Percentiles rank a stretch among this genome's conserved stretches.
Evolutionary conservation across 2,888 invertebrate species (phyloP).

Genomic region (Cosmia trapezina): DNA sequence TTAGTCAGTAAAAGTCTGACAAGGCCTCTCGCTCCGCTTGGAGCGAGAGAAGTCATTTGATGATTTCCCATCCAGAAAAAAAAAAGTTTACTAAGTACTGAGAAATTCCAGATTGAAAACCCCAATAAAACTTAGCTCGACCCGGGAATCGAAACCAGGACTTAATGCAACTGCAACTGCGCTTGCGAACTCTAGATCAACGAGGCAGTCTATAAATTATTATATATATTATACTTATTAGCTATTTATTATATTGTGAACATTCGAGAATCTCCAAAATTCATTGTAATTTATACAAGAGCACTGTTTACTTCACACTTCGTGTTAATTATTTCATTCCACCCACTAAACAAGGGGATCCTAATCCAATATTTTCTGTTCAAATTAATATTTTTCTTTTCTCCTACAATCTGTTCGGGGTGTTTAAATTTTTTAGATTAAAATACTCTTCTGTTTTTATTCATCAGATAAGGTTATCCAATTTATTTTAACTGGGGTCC

Average conservation of each 20-base stretch:
- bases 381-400: conserved; percentile 30
- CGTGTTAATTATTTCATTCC: conserved; percentile 36
- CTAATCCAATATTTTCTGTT: conserved; percentile 22
- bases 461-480: conserved; percentile 54
- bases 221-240: no score
- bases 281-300: conserved; percentile 4
- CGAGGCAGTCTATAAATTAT: no score
- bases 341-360: conserved; percentile 4
- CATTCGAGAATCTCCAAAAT: background rate
- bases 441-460: conserved; percentile 35
- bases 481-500: conserved; percentile 60
- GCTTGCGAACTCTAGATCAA: no score
- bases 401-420: background rate
- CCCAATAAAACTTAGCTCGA: no score
- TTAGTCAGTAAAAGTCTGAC: no score
- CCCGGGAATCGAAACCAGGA: no score
- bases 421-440: conserved; percentile 29
- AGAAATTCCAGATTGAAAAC: no score
- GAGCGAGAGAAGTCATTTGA: no score
- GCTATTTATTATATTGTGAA: background rate
- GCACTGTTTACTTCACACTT: background rate
- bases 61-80: no score
- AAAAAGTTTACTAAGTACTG: no score
- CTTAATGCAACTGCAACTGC: no score
- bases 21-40: no score